Evolutionary conservation across 2,113 vertebrate genomes (phyloP), one percentile per base, ranked within the genome.

Genomic region (Suncus etruscus): DNA sequence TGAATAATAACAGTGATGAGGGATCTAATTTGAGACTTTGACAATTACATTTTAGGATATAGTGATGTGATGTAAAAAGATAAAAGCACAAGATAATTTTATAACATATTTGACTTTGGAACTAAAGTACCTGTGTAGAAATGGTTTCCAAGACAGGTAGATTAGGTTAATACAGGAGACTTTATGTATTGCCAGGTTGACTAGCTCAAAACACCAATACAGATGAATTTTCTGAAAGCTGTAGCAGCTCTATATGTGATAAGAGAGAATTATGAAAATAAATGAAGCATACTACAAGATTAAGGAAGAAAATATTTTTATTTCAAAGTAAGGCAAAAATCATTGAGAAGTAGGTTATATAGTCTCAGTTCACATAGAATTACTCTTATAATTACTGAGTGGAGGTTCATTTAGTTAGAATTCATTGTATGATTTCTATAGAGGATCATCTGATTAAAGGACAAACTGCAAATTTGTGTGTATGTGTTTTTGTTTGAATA

Each of bases 301-400:
- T 61, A 61, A 4, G 18, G 58, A 61, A 20, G 58, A 61, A 61
- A 61, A 22, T n/a, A 73, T 68, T 54, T 93, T 90, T 87, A 68
- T 76, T 76, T 88, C 11, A 61, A 11, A 79, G 54, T 27, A 77
- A 92, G 54, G 70, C 63, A 87, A 88, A 31, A 10, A n/a, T 65
- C 18, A 32, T 11, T 80, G 68, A 80, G 0, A 80, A 72, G n/a
- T 22, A 5, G 22, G 1, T 87, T n/a, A 48, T 29, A 16, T 0
- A 61, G 27, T 2, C 70, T 82, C 48, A 69, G 58, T 20, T 72
- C 15, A 66, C 39, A 22, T 47, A 77, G 63, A 74, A 61, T 61
- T 77, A 39, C 65, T 78, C 11, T 31, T 27, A 68, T 81, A 29
- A 69, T 87, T 63, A 63, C 11, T 85, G 48, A 51, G 63, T 50